A percentile compares a stretch with the other conserved stretches of the same genome.
These are phyloP conservation scores for Pipistrellus pipistrellus DNA, from an alignment of 2,797 vertebrate genomes.

Conservation along the genomic window DNA sequence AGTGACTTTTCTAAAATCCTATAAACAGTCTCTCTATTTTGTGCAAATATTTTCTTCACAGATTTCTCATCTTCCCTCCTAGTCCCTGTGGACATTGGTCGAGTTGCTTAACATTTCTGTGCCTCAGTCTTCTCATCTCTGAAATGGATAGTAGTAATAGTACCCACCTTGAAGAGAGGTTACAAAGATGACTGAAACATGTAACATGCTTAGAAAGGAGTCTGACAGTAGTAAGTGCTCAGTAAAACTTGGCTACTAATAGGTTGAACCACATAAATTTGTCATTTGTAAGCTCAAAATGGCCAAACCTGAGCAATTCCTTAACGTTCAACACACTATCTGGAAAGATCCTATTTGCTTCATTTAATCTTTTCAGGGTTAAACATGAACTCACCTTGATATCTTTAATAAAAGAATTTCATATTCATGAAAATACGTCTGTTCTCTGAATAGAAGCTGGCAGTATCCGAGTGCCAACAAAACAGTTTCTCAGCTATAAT, in stretches of 20 bases:
- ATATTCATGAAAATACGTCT: slow-evolving; percentile 42
- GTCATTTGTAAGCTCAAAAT: not conserved
- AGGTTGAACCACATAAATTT: not conserved
- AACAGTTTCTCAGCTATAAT: too few species aligned
- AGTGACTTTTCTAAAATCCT: slow-evolving; percentile 5
- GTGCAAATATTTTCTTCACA: not conserved
- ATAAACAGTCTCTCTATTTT: not conserved
- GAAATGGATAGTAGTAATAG: not conserved
- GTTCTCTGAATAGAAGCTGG: not conserved
- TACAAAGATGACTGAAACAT: not conserved
- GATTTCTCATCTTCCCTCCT: not conserved
- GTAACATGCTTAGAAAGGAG: not conserved
- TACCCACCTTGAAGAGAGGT: not conserved
- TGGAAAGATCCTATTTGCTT: not conserved
- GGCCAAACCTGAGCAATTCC: not conserved
- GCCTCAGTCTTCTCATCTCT: slow-evolving; percentile 45
- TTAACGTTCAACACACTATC: not conserved
- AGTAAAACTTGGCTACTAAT: not conserved
- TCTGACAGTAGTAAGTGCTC: not conserved
- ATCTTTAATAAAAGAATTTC: not conserved
- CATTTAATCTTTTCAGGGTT: not conserved
- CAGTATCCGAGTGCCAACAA: too few species aligned
- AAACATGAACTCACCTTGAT: not conserved
- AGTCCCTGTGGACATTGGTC: not conserved
- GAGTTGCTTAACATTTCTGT: not conserved